These are phyloP conservation scores for Calliphora vicina DNA, from an alignment of 1,140 invertebrate genomes.

Conservation along the genomic window DNA sequence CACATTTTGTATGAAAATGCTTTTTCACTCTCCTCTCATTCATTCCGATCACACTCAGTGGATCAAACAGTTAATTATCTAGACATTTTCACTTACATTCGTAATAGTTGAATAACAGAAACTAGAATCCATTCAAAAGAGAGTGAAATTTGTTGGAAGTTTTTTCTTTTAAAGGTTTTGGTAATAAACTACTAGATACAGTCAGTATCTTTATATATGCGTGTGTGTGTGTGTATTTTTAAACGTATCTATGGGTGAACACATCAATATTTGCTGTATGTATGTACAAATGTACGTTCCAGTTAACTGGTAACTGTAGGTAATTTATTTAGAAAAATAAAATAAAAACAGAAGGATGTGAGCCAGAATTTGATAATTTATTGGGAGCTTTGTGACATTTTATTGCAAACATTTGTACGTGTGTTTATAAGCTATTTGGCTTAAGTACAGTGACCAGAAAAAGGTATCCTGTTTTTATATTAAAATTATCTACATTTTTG, in stretches of 20 bases:
- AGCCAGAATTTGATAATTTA: conserved; percentile 28
- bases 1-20: not conserved
- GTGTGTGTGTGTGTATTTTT: not conserved
- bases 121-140: not conserved
- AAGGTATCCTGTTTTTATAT: no score
- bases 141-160: not conserved
- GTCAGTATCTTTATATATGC: no score
- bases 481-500: no score
- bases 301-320: conserved; percentile 1
- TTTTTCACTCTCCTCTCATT: not conserved
- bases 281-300: not conserved
- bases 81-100: not conserved
- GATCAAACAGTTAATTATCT: not conserved
- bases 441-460: not conserved
- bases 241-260: not conserved
- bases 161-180: not conserved
- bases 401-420: conserved; percentile 23
- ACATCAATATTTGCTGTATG: not conserved
- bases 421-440: not conserved
- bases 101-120: not conserved
- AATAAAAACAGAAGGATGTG: conserved; percentile 16
- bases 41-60: not conserved
- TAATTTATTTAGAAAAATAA: conserved; percentile 5
- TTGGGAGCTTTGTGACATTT: conserved; percentile 29
- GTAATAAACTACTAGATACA: not conserved